Conservation (phyloP, 1,140 invertebrate genomes). For the Apis florea region DNA sequence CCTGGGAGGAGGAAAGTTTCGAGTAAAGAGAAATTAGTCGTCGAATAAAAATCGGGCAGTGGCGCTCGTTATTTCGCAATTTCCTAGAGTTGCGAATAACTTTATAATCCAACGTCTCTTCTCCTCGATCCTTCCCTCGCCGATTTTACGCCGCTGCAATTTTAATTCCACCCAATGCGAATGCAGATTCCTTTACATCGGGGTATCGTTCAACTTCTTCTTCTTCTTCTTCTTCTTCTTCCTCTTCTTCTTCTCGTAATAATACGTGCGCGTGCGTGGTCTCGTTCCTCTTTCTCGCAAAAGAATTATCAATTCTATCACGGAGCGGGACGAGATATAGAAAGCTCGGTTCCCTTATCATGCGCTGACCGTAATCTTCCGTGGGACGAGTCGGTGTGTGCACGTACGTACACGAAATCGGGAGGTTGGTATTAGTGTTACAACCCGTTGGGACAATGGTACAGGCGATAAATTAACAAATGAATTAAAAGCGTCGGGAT, state of each 20-base stretch:
- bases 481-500: slow-evolving; percentile 65
- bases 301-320: neutral
- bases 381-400: slow-evolving; percentile 31
- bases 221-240: too few species aligned
- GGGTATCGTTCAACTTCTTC: too few species aligned
- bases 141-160: neutral
- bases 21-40: neutral
- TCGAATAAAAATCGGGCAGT: neutral
- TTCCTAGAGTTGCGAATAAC: neutral
- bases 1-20: neutral
- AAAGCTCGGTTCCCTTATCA: slow-evolving; percentile 14
- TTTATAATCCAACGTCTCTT: neutral
- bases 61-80: neutral
- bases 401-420: neutral
- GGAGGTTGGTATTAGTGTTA: slow-evolving; percentile 16
- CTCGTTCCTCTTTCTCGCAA: neutral
- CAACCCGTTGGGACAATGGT: slow-evolving; percentile 3
- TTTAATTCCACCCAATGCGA: neutral
- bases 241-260: too few species aligned
- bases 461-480: slow-evolving; percentile 64
- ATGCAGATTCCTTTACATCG: neutral
- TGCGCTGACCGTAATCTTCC: slow-evolving; percentile 47
- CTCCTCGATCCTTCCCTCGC: too few species aligned
- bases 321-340: neutral
- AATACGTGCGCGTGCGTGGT: too few species aligned